Conservation (phyloP, 2,888 invertebrate genomes). For the Lagria hirta region DNA sequence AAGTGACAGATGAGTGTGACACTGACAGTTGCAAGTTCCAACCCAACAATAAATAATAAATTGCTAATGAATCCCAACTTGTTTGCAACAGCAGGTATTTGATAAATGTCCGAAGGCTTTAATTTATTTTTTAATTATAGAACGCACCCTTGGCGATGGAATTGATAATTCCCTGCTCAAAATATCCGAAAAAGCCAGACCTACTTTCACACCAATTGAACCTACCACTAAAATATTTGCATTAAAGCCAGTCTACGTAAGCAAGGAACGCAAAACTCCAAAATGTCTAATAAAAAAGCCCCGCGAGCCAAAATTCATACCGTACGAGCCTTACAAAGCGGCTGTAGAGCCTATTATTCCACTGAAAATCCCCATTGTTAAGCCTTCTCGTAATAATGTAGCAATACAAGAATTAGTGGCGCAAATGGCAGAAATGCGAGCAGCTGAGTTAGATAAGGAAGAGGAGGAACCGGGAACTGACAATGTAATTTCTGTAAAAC, state of each 20-base stretch:
- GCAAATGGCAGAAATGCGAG: constrained; percentile 71
- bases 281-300: constrained; percentile 58
- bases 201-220: constrained; percentile 42
- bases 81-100: too few relatives aligned
- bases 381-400: constrained; percentile 51
- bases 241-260: constrained; percentile 64
- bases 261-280: constrained; percentile 59
- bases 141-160: constrained; percentile 39
- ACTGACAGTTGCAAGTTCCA: too few relatives aligned
- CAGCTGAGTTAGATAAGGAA: constrained; percentile 61
- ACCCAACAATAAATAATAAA: too few relatives aligned
- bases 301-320: constrained; percentile 79
- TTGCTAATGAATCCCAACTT: too few relatives aligned
- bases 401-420: constrained; percentile 63
- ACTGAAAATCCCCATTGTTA: constrained; percentile 51
- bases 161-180: constrained; percentile 32
- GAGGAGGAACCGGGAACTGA: constrained; percentile 54
- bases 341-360: constrained; percentile 78
- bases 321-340: constrained; percentile 85
- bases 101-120: too few relatives aligned
- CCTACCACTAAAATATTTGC: constrained; percentile 62
- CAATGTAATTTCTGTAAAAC: constrained; percentile 42
- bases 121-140: too few relatives aligned
- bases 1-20: too few relatives aligned
- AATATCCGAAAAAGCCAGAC: constrained; percentile 4